Conservation (phyloP, 2,888 invertebrate species). For the Athripsodes cinereus region DNA sequence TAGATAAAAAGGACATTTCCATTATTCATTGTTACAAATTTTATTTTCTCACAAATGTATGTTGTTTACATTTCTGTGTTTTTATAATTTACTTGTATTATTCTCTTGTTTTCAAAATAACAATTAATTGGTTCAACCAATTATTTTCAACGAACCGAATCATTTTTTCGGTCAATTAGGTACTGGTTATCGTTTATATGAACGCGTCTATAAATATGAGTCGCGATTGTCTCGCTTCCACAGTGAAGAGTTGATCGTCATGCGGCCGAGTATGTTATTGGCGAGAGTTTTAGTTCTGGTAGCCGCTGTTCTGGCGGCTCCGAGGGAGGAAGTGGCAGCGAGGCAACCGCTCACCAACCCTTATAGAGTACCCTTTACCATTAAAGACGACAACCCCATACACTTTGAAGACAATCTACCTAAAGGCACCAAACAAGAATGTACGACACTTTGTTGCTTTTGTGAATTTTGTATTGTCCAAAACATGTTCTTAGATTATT, state of each 20-base stretch:
- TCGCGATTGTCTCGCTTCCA: neutral
- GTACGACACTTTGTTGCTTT: neutral
- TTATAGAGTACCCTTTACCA: neutral
- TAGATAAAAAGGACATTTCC: too few species aligned
- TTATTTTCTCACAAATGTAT: too few species aligned
- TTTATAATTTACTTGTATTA: too few species aligned
- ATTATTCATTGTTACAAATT: too few species aligned
- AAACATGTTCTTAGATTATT: too few species aligned
- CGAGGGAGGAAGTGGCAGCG: neutral
- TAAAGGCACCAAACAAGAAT: neutral
- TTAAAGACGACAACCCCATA: conserved; percentile 6
- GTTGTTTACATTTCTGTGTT: too few species aligned
- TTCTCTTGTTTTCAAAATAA: too few species aligned
- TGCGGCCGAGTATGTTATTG: neutral
- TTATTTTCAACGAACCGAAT: too few species aligned
- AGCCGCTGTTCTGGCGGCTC: conserved; percentile 1
- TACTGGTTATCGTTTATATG: too few species aligned
- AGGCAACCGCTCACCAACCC: neutral
- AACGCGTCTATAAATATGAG: neutral
- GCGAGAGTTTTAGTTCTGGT: neutral
- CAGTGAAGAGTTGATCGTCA: neutral
- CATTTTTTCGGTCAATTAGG: too few species aligned
- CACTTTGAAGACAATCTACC: conserved; percentile 7
- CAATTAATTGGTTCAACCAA: too few species aligned
- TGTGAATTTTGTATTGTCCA: too few species aligned